Evolutionary conservation across 2,888 invertebrate species (phyloP), one percentile per base, ranked within the genome.

Genomic region (Nemotelus pantherinus): DNA sequence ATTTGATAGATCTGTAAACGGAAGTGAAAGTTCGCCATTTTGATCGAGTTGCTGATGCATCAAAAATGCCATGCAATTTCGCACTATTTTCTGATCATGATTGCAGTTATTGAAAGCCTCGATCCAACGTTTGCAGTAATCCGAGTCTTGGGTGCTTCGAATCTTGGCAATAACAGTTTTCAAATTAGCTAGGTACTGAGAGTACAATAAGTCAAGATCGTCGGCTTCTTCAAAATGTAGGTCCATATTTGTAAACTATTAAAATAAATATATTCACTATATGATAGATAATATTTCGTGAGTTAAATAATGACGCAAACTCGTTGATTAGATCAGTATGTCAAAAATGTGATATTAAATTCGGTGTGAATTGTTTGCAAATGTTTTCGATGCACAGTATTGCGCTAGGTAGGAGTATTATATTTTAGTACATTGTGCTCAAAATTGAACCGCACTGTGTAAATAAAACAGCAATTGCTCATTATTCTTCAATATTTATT

Each of bases 41-140:
- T 81, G 80, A 57, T 78, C 79, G 1, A 85, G 79, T 67, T 86
- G 86, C 9, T 83, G 81, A 64, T 84, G 84, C 80, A 86, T 77
- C 2, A 84, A 79, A 7, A 84, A 72, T 9, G 85, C 82, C 77
- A 87, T 79, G 41, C 81, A 83, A 78, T 86, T 86, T 3, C 86
- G 81, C 2, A 82, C 81, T 57, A 84, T 78, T 78, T 84, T 85
- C 45, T 87, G 84, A 0, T 80, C 77, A 3, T 79, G 77, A 0
- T 79, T 72, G 0, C 83, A 82, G 2, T 80, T 74, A 53, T 83
- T 82, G 57, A 87, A 84, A 39, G 83, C 81, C 47, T 84, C 81
- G 7, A 87, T 76, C 86, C 86, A 87, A 81, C 84, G 25, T 48
- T 60, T 3, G 77, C 79, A 47, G 25, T 53, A 64, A 39, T 63